Base-by-base conservation (phyloP, 2,797 vertebrate genomes). In the Streptopelia turtur region DNA sequence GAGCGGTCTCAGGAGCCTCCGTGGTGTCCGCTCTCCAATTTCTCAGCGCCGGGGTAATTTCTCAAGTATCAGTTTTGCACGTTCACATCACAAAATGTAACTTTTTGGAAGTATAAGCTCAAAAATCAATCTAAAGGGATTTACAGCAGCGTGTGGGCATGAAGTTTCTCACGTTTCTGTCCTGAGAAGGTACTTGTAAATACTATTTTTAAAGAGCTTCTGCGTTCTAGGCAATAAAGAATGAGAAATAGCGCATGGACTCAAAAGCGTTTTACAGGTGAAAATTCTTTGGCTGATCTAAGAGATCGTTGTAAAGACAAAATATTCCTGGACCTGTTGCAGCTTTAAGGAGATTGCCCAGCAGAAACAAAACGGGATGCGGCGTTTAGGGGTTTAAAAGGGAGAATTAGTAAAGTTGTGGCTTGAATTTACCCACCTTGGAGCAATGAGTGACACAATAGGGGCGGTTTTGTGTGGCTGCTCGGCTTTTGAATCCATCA, bases 41-140 rank as follows among this genome's bases (percentile, higher is more conserved):
- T 77, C 84, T 89, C 52, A 21, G 30, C 81, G 27, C 47, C n/a
- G 61, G 79, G 65, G 53, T 82, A 70, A 59, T 82, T 93, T 76
- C 78, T 81, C 70, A 91, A 74, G 60, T 35, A 21, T 74, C 25
- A 2, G 22, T 78, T 45, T 66, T 41, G 37, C 64, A 50, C 13
- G 1, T 65, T 56, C 8, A 0, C 43, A 27, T 49, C 78, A 43
- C 56, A 52, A 4, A 45, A 21, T 27, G 56, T 20, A 82, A 49
- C 60, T 56, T 69, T 66, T 49, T 53, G 78, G 50, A 53, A 59
- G 60, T 63, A 61, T 45, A 39, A 53, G 61, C 77, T 57, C 78
- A 47, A 47, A 47, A 8, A 0, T 30, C 2, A 1, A 17, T 56
- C 43, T 5, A 16, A 37, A 50, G 52, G n/a, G 55, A 43, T 89